Conservation (phyloP, 1,140 invertebrate genomes). For the Trichoplusia ni region DNA sequence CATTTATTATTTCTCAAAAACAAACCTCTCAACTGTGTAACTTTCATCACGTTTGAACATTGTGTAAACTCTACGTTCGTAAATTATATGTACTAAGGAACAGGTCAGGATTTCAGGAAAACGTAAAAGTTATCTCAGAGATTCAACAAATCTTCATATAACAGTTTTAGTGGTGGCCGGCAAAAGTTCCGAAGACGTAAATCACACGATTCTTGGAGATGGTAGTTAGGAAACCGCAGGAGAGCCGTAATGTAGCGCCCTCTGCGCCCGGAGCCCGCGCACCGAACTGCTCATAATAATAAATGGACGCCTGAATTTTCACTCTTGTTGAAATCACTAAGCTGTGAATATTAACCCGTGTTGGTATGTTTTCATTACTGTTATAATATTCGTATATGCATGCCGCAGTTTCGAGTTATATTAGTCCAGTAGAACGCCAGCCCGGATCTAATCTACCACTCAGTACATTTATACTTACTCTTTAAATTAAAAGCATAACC, state of each 20-base stretch:
- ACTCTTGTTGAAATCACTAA: slow-evolving; percentile 24
- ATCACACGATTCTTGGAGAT: slow-evolving; percentile 43
- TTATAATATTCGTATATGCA: neutral
- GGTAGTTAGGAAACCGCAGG: slow-evolving; percentile 43
- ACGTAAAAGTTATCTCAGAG: neutral
- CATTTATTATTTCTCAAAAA: slow-evolving; percentile 46
- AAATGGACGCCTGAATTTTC: slow-evolving; percentile 38
- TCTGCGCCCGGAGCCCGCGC: slow-evolving; percentile 7
- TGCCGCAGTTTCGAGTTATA: neutral
- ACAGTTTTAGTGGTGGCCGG: slow-evolving; percentile 34
- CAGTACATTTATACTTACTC: too few relatives aligned
- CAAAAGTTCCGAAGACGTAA: slow-evolving; percentile 40
- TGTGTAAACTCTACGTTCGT: neutral
- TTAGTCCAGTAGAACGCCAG: neutral
- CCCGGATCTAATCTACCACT: too few relatives aligned
- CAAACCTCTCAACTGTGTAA: slow-evolving; percentile 26
- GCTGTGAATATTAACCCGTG: neutral
- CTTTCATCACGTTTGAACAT: slow-evolving; percentile 24
- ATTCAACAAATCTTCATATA: slow-evolving; percentile 37
- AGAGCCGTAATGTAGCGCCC: slow-evolving; percentile 36
- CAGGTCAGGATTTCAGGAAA: neutral
- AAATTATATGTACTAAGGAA: slow-evolving; percentile 11
- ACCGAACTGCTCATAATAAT: slow-evolving; percentile 48
- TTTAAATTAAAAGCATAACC: too few relatives aligned
- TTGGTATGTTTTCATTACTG: neutral